Base-by-base conservation (phyloP, 2,888 invertebrate genomes). In the Thereva nobilitata region DNA sequence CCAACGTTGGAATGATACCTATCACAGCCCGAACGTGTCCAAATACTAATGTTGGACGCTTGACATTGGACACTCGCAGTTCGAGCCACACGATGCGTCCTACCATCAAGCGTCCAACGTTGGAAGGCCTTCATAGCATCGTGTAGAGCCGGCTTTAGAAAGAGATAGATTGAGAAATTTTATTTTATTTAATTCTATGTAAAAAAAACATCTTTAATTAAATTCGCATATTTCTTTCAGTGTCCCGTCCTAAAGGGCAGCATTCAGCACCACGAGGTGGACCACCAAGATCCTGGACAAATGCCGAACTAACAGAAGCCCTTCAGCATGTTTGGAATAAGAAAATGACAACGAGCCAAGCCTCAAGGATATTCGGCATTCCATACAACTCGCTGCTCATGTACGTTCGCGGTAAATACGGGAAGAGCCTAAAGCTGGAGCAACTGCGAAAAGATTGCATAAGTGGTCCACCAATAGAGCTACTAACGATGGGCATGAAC, bases 281-380 rank as follows among this genome's bases (percentile, higher is more conserved):
- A 8, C 94, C 94, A 8, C 94, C 94, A 0, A 85, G 94, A 64
- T 94, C 94, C 1, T 94, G 94, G 94, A 94, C 93, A 70, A 94
- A 94, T 82, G 92, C 92, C 44, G 94, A 94, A 76, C 84, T 94
- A 61, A 94, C 94, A 61, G 92, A 93, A 81, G 94, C 94, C 2
- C 85, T 94, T 63, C 93, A 93, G 76, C 93, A 93, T 81, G 94
- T 94, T n/a, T 94, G 94, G 94, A 93, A 93, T 82, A 93, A 94
- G 78, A 93, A 93, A 79, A 94, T 94, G 93, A 94, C 94, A 70
- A 94, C 94, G 52, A 93, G 93, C 76, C 93, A 94, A 80, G 94
- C 94, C 7, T 93, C 93, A 35, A 83, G 94, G 70, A 91, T 93
- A 78, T 94, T 93, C 81, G 93, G 94, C 50, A 94, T 94, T 72